Base-by-base conservation (phyloP, 2,888 invertebrate species). In the Ellobium chinense region DNA sequence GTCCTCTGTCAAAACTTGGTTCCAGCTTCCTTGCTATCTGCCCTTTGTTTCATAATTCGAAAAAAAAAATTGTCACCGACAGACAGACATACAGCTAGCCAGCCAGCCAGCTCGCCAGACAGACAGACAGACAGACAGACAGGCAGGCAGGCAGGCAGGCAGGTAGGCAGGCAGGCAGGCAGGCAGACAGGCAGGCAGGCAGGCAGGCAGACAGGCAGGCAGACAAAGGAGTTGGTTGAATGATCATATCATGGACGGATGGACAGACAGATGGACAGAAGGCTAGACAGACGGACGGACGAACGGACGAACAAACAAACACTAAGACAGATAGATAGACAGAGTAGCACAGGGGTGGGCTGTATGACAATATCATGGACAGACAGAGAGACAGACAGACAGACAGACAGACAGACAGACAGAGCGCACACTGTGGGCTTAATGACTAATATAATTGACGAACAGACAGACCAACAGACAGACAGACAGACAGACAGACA, bases 391-490 rank as follows among this genome's bases (percentile, higher is more conserved):
- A 34, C 4, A 31, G 36, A 36, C 5, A 34, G 36, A 65, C 2
- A 31, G 2, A 18, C 4, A n/a, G 14, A 65, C 18, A 9, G 65
- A 5, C 62, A 37, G 62, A 39, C 63, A 62, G 37, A 2, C 46
- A 62, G 37, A 0, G n/a, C n/a, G n/a, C n/a, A n/a, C n/a, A n/a
- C n/a, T n/a, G n/a, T n/a, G n/a, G n/a, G n/a, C n/a, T n/a, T n/a
- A n/a, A n/a, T n/a, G n/a, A n/a, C n/a, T n/a, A n/a, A n/a, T n/a
- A n/a, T n/a, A n/a, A n/a, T 37, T 37, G 21, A 37, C 18, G 31
- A 7, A 36, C 31, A 73, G 24, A 58, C 29, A 56, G 24, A 72
- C 72, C 18, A 12, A n/a, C 66, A 66, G 66, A 66, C 66, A 66
- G 66, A 36, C 24, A 66, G 66, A 66, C 66, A 66, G 18, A 36